Conservation (phyloP, 2,888 invertebrate species). For the Deroplatys truncata region DNA sequence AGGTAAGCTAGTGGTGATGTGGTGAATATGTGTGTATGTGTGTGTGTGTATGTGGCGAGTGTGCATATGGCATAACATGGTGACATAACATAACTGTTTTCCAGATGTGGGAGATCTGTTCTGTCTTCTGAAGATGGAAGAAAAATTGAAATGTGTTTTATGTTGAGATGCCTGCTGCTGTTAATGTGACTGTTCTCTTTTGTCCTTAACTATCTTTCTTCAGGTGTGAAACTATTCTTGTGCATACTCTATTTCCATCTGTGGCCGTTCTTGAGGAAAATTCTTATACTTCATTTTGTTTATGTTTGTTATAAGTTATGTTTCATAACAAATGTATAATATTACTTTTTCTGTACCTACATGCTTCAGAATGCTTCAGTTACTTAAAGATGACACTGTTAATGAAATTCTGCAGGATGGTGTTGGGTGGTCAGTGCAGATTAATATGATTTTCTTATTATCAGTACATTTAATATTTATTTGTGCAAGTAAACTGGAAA, state of each 20-base stretch:
- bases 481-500: not conserved
- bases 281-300: not conserved
- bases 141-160: not conserved
- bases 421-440: not conserved
- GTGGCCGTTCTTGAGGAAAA: not conserved
- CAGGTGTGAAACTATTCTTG: not conserved
- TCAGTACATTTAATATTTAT: not conserved
- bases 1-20: conserved; percentile 69
- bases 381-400: not conserved
- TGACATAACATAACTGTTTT: not conserved
- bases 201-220: not conserved
- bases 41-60: not conserved
- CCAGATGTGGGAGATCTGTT: not conserved
- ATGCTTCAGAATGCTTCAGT: not conserved
- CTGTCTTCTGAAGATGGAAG: not conserved
- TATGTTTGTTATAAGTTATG: not conserved
- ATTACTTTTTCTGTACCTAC: not conserved
- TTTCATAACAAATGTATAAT: not conserved
- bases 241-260: not conserved
- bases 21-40: not conserved
- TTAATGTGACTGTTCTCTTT: not conserved
- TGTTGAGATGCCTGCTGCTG: not conserved
- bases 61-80: not conserved
- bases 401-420: not conserved
- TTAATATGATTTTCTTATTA: not conserved